phyloP scores from a whole-genome alignment of 2,113 vertebrate genomes.

The Orientallactaga bullata region DNA sequence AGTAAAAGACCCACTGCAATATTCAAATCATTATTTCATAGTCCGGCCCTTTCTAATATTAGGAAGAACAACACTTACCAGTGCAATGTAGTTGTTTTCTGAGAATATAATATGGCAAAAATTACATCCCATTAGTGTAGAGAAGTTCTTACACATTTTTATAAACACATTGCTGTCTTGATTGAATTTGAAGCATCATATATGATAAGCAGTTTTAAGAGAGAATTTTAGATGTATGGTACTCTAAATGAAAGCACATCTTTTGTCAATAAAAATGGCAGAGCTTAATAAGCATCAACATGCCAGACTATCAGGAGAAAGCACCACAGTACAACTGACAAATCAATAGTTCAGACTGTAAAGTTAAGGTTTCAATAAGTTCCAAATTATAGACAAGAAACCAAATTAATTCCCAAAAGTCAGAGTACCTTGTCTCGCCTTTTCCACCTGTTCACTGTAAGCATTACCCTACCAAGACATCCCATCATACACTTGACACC shows the following conservation, averaged over 20 bases:
- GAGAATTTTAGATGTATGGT: constrained; percentile 13
- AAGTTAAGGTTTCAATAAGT: constrained; percentile 40
- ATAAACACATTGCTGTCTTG: neutral
- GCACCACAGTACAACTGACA: neutral
- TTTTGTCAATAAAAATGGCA: constrained; percentile 41
- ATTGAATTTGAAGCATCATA: constrained; percentile 55
- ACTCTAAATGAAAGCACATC: constrained; percentile 17
- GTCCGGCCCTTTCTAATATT: neutral
- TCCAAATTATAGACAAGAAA: constrained; percentile 34
- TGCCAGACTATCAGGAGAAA: constrained; percentile 17
- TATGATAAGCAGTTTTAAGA: constrained; percentile 67
- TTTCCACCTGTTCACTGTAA: constrained; percentile 11
- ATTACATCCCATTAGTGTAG: neutral
- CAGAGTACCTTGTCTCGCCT: neutral
- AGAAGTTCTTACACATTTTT: constrained; percentile 5
- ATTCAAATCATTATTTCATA: constrained; percentile 2
- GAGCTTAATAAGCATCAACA: constrained; percentile 10
- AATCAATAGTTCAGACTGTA: constrained; percentile 30
- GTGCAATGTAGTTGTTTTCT: neutral
- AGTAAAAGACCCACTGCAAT: neutral
- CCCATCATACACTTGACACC: neutral
- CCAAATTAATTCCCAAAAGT: constrained; percentile 40
- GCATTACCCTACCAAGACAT: neutral
- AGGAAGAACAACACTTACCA: neutral
- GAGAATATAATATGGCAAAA: neutral